Conservation (phyloP, 2,888 invertebrate species). For the Acrobasis repandana region DNA sequence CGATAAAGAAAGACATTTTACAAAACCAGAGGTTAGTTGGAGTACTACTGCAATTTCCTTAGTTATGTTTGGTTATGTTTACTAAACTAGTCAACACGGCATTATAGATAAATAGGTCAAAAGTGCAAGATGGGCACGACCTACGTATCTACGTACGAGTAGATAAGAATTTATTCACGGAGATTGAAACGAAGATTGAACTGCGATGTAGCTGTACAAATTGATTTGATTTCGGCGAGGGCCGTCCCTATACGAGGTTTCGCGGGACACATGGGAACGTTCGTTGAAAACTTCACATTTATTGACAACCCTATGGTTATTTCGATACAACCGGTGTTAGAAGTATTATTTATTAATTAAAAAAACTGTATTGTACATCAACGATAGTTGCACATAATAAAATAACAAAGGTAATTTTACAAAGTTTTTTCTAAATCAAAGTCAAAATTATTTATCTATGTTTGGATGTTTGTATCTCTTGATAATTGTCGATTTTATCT, state of each 20-base stretch:
- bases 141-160: slow-evolving; percentile 16
- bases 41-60: too few relatives aligned
- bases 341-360: too few relatives aligned
- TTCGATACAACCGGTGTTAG: too few relatives aligned
- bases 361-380: too few relatives aligned
- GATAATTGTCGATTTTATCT: too few relatives aligned
- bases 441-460: too few relatives aligned
- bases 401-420: too few relatives aligned
- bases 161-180: slow-evolving; percentile 32
- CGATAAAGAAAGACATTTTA: too few relatives aligned
- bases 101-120: slow-evolving; percentile 44
- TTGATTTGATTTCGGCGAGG: slow-evolving; percentile 69
- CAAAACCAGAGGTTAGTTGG: too few relatives aligned
- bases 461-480: too few relatives aligned
- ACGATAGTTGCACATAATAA: too few relatives aligned
- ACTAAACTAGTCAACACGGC: not conserved
- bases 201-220: slow-evolving; percentile 66
- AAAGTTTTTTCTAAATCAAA: too few relatives aligned
- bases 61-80: not conserved
- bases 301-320: not conserved
- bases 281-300: slow-evolving; percentile 17
- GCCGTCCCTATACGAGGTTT: slow-evolving; percentile 46
- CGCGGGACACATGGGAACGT: slow-evolving; percentile 28
- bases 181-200: slow-evolving; percentile 51
- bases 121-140: slow-evolving; percentile 36